Percentiles rank a stretch among this genome's conserved stretches.
These are phyloP conservation scores for Xiphophorus birchmanni DNA, from an alignment of 2,797 vertebrate species.

Conservation along the genomic window DNA sequence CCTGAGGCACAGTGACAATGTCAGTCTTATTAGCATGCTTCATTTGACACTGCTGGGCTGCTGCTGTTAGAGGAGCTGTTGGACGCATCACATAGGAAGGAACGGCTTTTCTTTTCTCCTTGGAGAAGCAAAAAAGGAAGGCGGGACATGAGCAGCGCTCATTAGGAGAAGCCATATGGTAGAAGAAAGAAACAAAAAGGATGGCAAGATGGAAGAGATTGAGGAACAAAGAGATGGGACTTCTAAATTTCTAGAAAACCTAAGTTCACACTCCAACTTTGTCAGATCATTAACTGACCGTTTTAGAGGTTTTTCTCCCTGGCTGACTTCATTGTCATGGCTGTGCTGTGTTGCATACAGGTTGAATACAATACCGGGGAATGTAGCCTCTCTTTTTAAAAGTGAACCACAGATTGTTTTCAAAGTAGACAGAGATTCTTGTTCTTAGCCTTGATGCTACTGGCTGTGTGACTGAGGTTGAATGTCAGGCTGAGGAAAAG, in stretches of 20 bases:
- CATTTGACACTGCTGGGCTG: conserved; percentile 59
- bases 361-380: not conserved
- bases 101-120: conserved; percentile 52
- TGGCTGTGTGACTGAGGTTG: not conserved
- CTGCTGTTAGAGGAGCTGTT: conserved; percentile 51
- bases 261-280: not conserved
- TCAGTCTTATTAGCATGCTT: conserved; percentile 62
- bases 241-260: conserved; percentile 28
- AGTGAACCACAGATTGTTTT: not conserved
- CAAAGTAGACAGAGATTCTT: not conserved
- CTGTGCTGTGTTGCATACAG: not conserved
- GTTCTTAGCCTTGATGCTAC: not conserved
- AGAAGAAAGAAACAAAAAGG: conserved; percentile 25
- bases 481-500: not conserved
- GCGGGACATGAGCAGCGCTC: conserved; percentile 55
- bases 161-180: conserved; percentile 77
- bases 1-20: conserved; percentile 45
- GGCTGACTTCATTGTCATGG: not conserved
- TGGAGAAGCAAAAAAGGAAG: conserved; percentile 63
- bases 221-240: conserved; percentile 16
- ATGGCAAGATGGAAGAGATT: conserved; percentile 1
- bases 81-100: conserved; percentile 63
- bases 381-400: not conserved
- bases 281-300: not conserved
- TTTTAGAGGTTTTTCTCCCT: not conserved